A percentile compares a stretch with the other conserved stretches of the same genome.
Conservation (phyloP, 92 coral and sea anemone species). For the Paragorgia papillata region DNA sequence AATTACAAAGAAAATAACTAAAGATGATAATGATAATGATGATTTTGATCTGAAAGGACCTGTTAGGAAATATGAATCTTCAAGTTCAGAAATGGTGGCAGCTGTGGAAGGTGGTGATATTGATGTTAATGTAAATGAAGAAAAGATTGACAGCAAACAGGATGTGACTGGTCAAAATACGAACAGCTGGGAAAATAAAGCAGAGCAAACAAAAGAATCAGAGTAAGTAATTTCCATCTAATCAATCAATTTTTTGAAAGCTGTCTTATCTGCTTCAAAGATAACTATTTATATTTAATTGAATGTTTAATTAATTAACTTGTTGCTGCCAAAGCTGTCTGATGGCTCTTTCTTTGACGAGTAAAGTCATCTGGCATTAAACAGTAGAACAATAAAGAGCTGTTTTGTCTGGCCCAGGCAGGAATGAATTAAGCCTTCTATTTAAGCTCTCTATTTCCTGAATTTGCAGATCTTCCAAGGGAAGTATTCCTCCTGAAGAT, state of each 20-base stretch:
- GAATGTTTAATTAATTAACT: background rate
- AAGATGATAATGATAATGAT: background rate
- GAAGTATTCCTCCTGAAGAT: slow-evolving; percentile 5
- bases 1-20: background rate
- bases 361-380: too few species aligned
- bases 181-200: background rate
- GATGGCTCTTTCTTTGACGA: too few species aligned
- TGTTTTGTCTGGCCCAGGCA: too few species aligned
- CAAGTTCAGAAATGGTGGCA: background rate
- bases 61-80: background rate
- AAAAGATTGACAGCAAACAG: background rate
- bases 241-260: too few species aligned
- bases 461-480: slow-evolving; percentile 30
- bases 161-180: background rate
- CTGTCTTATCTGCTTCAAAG: too few species aligned
- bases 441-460: background rate
- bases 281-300: too few species aligned
- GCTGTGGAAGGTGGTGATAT: background rate
- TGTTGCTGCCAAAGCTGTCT: too few species aligned
- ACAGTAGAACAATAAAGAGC: too few species aligned
- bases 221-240: slow-evolving; percentile 16
- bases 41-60: slow-evolving; percentile 6
- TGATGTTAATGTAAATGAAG: slow-evolving; percentile 2
- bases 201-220: background rate
- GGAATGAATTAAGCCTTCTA: background rate